These are phyloP conservation scores for Nematopogon swammerdamellus DNA, from an alignment of 2,888 invertebrate genomes.

Conservation along the genomic window DNA sequence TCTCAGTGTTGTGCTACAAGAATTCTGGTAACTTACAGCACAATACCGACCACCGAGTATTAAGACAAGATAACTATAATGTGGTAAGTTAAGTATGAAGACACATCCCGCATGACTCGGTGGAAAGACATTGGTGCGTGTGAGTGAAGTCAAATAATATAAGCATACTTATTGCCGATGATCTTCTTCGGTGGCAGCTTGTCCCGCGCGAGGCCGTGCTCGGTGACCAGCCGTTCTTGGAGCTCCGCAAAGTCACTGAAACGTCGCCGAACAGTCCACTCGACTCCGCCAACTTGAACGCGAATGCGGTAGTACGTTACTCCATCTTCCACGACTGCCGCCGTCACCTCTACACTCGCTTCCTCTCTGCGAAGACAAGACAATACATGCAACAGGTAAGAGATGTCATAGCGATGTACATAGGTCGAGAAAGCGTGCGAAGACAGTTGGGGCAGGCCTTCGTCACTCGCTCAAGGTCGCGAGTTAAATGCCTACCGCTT, in stretches of 20 bases:
- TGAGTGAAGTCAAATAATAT: too few relatives aligned
- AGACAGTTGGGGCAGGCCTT: conserved; percentile 76
- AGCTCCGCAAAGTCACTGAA: conserved; percentile 89
- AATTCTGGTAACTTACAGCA: too few relatives aligned
- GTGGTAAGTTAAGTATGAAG: too few relatives aligned
- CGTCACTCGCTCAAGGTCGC: too few relatives aligned
- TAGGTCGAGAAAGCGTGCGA: conserved; percentile 87
- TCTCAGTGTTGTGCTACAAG: too few relatives aligned
- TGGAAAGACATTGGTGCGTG: too few relatives aligned
- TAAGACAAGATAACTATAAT: too few relatives aligned
- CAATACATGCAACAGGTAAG: conserved; percentile 80
- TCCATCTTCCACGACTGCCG: conserved; percentile 60
- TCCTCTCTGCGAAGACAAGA: conserved; percentile 67
- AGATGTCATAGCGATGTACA: conserved; percentile 86
- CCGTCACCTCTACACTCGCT: conserved; percentile 64
- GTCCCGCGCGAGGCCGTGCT: conserved; percentile 80
- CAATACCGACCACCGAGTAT: too few relatives aligned
- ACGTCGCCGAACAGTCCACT: conserved; percentile 82
- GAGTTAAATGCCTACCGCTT: too few relatives aligned
- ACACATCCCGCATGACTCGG: too few relatives aligned
- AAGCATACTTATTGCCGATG: conserved; percentile 79
- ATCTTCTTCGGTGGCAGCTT: conserved; percentile 91
- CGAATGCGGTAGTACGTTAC: conserved; percentile 72
- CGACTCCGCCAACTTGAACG: conserved; percentile 65
- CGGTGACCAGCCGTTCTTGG: conserved; percentile 76